These are phyloP conservation scores for Corythaixoides concolor DNA, from an alignment of 2,113 vertebrate genomes.

Conservation along the genomic window DNA sequence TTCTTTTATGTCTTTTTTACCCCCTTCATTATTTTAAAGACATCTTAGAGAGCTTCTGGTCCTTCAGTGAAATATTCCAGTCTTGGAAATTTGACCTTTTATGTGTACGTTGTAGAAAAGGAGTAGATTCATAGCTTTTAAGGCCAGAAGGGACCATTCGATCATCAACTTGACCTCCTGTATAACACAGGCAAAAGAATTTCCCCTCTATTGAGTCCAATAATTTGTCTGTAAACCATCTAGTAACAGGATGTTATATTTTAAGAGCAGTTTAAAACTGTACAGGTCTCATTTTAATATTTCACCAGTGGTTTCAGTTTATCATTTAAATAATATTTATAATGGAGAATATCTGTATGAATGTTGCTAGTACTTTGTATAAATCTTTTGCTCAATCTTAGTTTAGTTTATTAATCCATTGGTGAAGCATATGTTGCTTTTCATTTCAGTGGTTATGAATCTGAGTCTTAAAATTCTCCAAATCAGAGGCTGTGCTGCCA, in stretches of 20 bases:
- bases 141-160: background rate
- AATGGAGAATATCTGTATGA: background rate
- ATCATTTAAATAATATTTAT: constrained; percentile 27
- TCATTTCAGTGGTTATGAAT: constrained; percentile 4
- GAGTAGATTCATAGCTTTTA: constrained; percentile 33
- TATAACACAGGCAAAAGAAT: constrained; percentile 18
- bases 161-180: constrained; percentile 24
- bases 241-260: constrained; percentile 18
- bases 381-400: background rate
- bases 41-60: background rate
- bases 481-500: background rate
- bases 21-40: background rate
- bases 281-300: background rate
- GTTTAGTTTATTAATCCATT: constrained; percentile 16
- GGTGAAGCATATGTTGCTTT: constrained; percentile 19
- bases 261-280: background rate
- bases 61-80: constrained; percentile 34
- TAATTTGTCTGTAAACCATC: constrained; percentile 20
- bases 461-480: background rate
- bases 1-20: background rate
- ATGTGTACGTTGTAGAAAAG: background rate
- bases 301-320: background rate
- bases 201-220: background rate
- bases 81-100: constrained; percentile 46
- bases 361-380: background rate